These are phyloP conservation scores for Tipula unca DNA, from an alignment of 2,888 invertebrate species.

Conservation along the genomic window DNA sequence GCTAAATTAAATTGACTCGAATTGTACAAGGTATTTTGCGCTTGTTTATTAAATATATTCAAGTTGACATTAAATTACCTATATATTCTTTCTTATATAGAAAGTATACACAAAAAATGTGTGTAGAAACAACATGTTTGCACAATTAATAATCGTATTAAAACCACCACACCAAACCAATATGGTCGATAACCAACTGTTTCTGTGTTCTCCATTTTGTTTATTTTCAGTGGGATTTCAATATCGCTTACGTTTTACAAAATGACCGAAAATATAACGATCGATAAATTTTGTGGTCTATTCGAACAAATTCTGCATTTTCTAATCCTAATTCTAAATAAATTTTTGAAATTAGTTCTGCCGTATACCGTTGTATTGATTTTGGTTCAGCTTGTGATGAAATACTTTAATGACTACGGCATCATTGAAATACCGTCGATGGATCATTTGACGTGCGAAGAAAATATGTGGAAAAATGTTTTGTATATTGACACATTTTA, in stretches of 20 bases:
- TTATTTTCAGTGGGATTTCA: constrained; percentile 47
- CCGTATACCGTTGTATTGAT: constrained; percentile 52
- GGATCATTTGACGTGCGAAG: constrained; percentile 49
- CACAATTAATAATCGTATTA: not conserved
- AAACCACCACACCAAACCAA: not conserved
- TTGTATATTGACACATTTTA: constrained; percentile 54
- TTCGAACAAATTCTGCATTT: constrained; percentile 47
- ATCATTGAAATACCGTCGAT: constrained; percentile 47
- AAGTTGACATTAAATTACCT: not conserved
- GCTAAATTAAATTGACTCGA: not conserved
- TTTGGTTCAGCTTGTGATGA: constrained; percentile 45
- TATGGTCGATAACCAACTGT: not conserved
- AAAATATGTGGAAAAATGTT: constrained; percentile 56
- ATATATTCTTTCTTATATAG: not conserved
- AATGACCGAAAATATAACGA: constrained; percentile 44
- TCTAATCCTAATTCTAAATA: constrained; percentile 45
- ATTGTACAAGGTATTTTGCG: not conserved
- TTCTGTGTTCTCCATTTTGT: not conserved
- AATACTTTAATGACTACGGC: constrained; percentile 42
- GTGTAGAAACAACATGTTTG: not conserved
- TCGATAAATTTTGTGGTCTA: constrained; percentile 41
- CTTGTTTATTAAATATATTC: not conserved
- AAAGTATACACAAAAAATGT: not conserved
- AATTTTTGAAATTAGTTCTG: constrained; percentile 48
- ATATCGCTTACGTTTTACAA: constrained; percentile 54